These are phyloP conservation scores for Pangasius djambal DNA, from an alignment of 2,797 vertebrate species.

Conservation along the genomic window DNA sequence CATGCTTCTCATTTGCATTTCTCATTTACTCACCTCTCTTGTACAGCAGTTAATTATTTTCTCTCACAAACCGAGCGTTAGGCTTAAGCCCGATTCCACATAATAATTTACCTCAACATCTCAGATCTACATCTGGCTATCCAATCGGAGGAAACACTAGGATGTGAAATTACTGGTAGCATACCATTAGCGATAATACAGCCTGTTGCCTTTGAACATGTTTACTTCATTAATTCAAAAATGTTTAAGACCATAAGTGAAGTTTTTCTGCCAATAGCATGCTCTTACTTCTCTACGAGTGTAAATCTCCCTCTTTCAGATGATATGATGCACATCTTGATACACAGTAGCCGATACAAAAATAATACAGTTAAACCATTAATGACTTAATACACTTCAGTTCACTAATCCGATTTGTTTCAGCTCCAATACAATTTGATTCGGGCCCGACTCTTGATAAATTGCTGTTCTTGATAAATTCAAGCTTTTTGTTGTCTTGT, in stretches of 20 bases:
- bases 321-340: not conserved
- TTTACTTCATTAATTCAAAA: not conserved
- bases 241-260: not conserved
- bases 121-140: not conserved
- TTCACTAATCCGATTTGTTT: not conserved
- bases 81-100: slow-evolving; percentile 57
- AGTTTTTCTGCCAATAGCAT: not conserved
- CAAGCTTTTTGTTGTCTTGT: not conserved
- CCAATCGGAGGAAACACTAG: not conserved
- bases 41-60: slow-evolving; percentile 73
- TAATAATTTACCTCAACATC: slow-evolving; percentile 33
- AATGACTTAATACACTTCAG: not conserved
- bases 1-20: slow-evolving; percentile 73
- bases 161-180: not conserved
- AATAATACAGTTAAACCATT: not conserved
- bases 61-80: slow-evolving; percentile 61
- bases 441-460: not conserved
- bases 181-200: not conserved
- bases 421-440: not conserved
- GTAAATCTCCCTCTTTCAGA: not conserved
- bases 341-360: not conserved
- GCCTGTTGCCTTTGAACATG: not conserved
- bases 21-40: slow-evolving; percentile 65
- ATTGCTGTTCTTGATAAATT: not conserved
- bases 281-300: not conserved